These are phyloP conservation scores for Stylophora pistillata DNA, from an alignment of 64 coral and sea anemone genomes.

Conservation along the genomic window DNA sequence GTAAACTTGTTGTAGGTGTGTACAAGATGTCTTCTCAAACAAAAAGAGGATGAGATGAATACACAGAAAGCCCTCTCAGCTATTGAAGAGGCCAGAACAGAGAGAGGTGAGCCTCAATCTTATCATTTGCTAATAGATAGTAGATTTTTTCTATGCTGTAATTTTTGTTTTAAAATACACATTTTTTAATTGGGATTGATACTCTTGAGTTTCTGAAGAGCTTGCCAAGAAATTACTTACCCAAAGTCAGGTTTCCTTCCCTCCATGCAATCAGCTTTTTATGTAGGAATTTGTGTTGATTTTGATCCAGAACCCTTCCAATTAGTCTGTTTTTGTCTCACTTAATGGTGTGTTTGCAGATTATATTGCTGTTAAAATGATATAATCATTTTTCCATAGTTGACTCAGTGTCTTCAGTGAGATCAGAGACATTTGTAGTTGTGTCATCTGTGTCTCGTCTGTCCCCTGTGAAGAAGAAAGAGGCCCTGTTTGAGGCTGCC, in stretches of 20 bases:
- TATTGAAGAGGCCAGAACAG: conserved; percentile 78
- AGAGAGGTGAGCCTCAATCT: conserved; percentile 36
- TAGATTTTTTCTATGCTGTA: background rate
- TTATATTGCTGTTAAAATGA: background rate
- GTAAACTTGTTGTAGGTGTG: conserved; percentile 61
- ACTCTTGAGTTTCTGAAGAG: no score
- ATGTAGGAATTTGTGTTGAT: no score
- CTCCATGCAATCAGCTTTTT: no score
- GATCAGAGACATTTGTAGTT: conserved; percentile 71
- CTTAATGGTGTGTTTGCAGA: no score
- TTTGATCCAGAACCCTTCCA: no score
- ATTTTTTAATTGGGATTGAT: no score
- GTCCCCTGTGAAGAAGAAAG: conserved; percentile 72
- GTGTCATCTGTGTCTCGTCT: conserved; percentile 57
- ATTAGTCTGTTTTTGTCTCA: no score
- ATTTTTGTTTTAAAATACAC: no score
- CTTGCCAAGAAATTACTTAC: no score
- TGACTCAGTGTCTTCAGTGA: conserved; percentile 57
- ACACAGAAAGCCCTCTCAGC: conserved; percentile 93
- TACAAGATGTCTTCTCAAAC: conserved; percentile 96
- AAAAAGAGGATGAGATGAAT: conserved; percentile 95
- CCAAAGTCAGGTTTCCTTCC: no score
- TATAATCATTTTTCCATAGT: background rate
- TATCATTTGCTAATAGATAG: background rate
- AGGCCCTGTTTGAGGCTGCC: conserved; percentile 82